A percentile compares a stretch with the other conserved stretches of the same genome.
These are phyloP conservation scores for Craniophora ligustri DNA, from an alignment of 2,888 invertebrate species.

Conservation along the genomic window DNA sequence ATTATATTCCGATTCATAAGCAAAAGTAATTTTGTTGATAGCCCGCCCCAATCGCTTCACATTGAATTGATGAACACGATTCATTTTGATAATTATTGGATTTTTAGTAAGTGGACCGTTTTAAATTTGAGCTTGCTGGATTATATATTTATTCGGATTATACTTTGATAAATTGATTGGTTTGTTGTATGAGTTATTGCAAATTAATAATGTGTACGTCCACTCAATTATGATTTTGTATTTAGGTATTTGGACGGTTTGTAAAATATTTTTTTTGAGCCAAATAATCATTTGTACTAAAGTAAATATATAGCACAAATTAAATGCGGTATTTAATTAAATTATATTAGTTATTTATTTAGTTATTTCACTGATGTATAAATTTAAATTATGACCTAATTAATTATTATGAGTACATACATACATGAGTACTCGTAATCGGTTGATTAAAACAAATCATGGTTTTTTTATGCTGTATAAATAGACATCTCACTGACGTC, in stretches of 20 bases:
- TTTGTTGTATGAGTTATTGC: slow-evolving; percentile 5
- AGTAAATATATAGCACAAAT: no score
- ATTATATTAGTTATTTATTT: no score
- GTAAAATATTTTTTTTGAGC: neutral
- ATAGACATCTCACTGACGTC: no score
- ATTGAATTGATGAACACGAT: slow-evolving; percentile 37
- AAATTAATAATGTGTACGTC: neutral
- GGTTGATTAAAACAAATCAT: no score
- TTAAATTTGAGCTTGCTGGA: slow-evolving; percentile 3
- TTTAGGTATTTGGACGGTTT: neutral
- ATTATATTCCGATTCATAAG: slow-evolving; percentile 29
- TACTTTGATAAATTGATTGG: slow-evolving; percentile 10
- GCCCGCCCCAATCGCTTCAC: slow-evolving; percentile 21
- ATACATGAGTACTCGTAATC: no score
- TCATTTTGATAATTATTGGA: slow-evolving; percentile 41
- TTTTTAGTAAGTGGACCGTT: slow-evolving; percentile 27
- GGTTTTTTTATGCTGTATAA: no score
- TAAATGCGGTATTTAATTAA: no score
- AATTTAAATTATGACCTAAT: no score
- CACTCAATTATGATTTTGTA: neutral
- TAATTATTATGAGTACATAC: no score
- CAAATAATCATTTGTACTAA: no score
- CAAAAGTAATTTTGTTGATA: slow-evolving; percentile 48
- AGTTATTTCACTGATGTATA: no score
- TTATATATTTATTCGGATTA: no score